Evolutionary conservation across 2,113 vertebrate genomes (phyloP).

Genomic region (Setophaga coronata): DNA sequence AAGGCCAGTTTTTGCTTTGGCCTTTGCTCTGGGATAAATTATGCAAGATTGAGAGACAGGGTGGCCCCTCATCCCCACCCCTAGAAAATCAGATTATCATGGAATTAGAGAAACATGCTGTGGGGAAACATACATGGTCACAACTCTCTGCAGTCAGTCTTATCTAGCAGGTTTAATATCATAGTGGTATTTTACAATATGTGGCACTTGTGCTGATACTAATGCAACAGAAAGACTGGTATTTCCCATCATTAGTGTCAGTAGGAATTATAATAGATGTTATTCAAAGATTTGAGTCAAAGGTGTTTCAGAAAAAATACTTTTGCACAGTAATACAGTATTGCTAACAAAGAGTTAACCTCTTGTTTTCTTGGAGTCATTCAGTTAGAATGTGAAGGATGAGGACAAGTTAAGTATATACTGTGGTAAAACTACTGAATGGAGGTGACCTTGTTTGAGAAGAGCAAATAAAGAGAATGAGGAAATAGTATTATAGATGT

Average conservation of each 20-base stretch:
- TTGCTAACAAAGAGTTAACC: neutral
- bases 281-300: neutral
- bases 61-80: neutral
- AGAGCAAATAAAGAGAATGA: neutral
- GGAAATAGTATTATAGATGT: neutral
- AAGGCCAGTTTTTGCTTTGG: neutral
- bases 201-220: neutral
- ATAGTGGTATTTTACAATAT: neutral
- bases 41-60: neutral
- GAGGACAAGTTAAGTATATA: neutral
- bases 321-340: neutral
- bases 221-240: neutral
- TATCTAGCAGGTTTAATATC: neutral
- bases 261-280: neutral
- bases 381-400: neutral
- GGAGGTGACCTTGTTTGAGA: neutral
- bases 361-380: neutral
- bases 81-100: neutral
- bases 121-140: neutral
- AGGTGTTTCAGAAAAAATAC: neutral
- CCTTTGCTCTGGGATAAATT: neutral
- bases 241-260: neutral
- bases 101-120: neutral
- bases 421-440: neutral
- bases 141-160: neutral